Evolutionary conservation across 2,113 vertebrate species (phyloP), one percentile per base, ranked within the genome.

Genomic region (Onychorhynchus coronatus): DNA sequence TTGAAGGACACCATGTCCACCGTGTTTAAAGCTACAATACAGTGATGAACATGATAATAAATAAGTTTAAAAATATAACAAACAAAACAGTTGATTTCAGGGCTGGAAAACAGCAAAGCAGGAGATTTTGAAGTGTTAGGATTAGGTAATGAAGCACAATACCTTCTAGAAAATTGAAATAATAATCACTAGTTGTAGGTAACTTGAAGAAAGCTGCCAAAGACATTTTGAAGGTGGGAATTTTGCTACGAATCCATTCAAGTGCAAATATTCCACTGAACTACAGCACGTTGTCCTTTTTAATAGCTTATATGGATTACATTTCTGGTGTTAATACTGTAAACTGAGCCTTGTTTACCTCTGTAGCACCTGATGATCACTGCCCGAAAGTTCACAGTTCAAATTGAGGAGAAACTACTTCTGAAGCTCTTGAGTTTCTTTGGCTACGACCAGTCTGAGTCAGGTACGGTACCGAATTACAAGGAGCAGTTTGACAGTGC

Each of bases 401-500:
- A 99, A 92, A 99, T 99, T 12, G 99, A 99, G 95, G 99, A 99
- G 96, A 99, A 99, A 6, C 98, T 99, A 1, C 98, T 99, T 61
- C 98, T 99, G 37, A 99, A 99, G 91, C 98, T 99, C 3, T 96
- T 99, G 55, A 98, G 98, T 84, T 99, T 99, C 98, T 99, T 99
- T 86, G 99, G 99, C 95, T 99, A 98, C 1, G 98, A 99, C 71
- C 98, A 98, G 47, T 97, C 98, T 8, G 99, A 99, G 78, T 98
- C 98, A 93, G 99, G 99, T 99, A 98, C 9, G 76, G 80, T 74
- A 27, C 33, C 27, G 22, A 28, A 27, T 52, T 59, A 24, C 55
- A 28, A 14, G 65, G 22, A 58, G n/a, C 42, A 15, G 21, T 22
- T 85, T 46, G 50, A 21, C 42, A 66, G 5, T 39, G 19, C 55